Base-by-base conservation (phyloP, 1,140 invertebrate species). In the Drosophila arizonae region DNA sequence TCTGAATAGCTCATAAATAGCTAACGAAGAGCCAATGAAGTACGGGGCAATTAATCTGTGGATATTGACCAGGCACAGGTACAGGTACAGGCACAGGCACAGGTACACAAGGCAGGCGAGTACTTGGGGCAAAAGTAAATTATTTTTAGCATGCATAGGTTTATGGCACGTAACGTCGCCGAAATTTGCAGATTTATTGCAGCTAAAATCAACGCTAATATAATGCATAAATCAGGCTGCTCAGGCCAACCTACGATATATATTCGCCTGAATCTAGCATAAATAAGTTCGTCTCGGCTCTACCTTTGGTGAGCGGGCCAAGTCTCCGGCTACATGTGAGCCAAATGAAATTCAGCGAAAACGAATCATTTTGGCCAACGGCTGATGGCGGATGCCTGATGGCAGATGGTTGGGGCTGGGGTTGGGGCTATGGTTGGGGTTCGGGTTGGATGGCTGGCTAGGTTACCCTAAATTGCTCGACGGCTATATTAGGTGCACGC, bases 161-260 rank as follows among this genome's bases (percentile, higher is more conserved):
- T 85, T 84, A 85, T 85, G 69, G 69, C 60, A 78, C 54, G 50
- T 77, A 48, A 70, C 46, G 46, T 15, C 51, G 24, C 55, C 50
- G 66, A 66, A 39, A 79, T 87, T 87, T 57, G 54, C 65, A 79
- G 67, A 88, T 88, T 88, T 88, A 88, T 79, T 79, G 84, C 72
- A 87, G 79, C 79, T 79, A 79, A 87, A 87, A 88, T 84, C 76
- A 69, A 73, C 67, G 79, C 76, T 77, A 87, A 87, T 88, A 87
- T 88, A 81, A 87, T 87, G 79, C 80, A 87, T 87, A 87, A 87
- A 87, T 87, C 84, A 84, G 82, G 67, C 72, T 74, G 79, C 72
- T 79, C 72, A 74, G 88, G 84, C 79, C 76, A 79, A 87, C 68
- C 8, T 46, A 46, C 36, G 10, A 76, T 87, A 88, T 87, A 88